These are phyloP conservation scores for Drosophila ananassae DNA, from an alignment of 1,140 invertebrate genomes.

Conservation along the genomic window DNA sequence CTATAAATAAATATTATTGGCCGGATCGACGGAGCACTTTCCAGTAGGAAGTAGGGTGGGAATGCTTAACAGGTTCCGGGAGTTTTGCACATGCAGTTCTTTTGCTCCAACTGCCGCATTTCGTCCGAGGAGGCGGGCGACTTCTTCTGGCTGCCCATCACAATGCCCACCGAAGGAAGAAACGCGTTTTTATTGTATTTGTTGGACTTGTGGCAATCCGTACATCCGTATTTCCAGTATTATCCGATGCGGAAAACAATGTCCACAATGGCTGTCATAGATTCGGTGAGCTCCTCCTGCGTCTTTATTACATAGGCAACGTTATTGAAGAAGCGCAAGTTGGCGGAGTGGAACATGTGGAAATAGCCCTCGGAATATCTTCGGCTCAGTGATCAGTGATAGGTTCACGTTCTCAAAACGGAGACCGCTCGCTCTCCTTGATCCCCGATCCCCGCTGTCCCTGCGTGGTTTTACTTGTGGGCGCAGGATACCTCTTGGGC, in stretches of 20 bases:
- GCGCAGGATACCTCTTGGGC: conserved; percentile 91
- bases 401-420: conserved; percentile 90
- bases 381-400: conserved; percentile 85
- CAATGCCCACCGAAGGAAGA: conserved; percentile 87
- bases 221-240: conserved; percentile 87
- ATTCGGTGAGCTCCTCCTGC: conserved; percentile 95
- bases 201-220: conserved; percentile 85
- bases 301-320: conserved; percentile 96
- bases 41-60: conserved; percentile 84
- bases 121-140: conserved; percentile 50
- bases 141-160: conserved; percentile 85
- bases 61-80: conserved; percentile 84
- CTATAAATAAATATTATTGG: too few species aligned
- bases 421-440: conserved; percentile 95
- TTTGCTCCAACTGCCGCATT: conserved; percentile 75
- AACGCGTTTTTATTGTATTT: conserved; percentile 85
- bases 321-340: conserved; percentile 97
- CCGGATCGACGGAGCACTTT: conserved; percentile 71
- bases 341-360: conserved; percentile 96
- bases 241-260: conserved; percentile 91
- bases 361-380: conserved; percentile 89
- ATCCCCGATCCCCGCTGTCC: too few species aligned
- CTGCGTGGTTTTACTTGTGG: conserved; percentile 65
- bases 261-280: conserved; percentile 93
- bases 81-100: conserved; percentile 83